phyloP scores from a whole-genome alignment of 2,888 invertebrate species.

The Drepana falcataria region DNA sequence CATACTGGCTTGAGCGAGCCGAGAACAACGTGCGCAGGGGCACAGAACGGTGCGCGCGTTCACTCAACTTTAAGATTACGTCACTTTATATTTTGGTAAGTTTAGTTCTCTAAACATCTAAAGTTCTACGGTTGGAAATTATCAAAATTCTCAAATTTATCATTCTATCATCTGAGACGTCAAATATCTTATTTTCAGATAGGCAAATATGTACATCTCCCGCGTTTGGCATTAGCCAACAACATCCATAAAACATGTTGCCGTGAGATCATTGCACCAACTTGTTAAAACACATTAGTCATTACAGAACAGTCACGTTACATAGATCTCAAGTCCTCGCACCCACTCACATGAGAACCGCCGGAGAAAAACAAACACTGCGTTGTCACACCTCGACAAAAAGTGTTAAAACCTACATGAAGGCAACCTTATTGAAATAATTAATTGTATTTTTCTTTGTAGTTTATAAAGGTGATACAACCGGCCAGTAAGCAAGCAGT shows the following conservation, averaged over 20 bases:
- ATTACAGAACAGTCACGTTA: slow-evolving; percentile 27
- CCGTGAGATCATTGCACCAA: slow-evolving; percentile 49
- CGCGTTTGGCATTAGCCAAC: slow-evolving; percentile 11
- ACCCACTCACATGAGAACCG: slow-evolving; percentile 31
- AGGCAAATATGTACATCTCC: slow-evolving; percentile 11
- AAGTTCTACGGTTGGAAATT: slow-evolving; percentile 54
- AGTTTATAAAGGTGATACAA: no score
- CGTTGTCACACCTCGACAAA: slow-evolving; percentile 32
- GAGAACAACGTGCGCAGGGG: slow-evolving; percentile 41
- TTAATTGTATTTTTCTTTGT: no score
- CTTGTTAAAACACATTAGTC: slow-evolving; percentile 45
- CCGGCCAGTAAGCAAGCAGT: no score
- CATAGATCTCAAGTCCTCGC: slow-evolving; percentile 30
- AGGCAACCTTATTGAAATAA: neutral
- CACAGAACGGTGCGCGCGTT: slow-evolving; percentile 54
- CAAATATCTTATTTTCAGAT: neutral
- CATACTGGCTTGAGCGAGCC: slow-evolving; percentile 31
- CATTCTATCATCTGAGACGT: neutral
- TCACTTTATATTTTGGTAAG: slow-evolving; percentile 58
- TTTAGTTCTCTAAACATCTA: slow-evolving; percentile 55
- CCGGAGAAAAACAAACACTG: slow-evolving; percentile 37
- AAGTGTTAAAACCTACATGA: slow-evolving; percentile 1
- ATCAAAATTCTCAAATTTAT: slow-evolving; percentile 13
- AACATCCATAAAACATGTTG: slow-evolving; percentile 10
- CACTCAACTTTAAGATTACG: slow-evolving; percentile 74